Percentiles rank a stretch among this genome's conserved stretches.
phyloP scores from a whole-genome alignment of 2,797 vertebrate species.

The Carcharodon carcharias region DNA sequence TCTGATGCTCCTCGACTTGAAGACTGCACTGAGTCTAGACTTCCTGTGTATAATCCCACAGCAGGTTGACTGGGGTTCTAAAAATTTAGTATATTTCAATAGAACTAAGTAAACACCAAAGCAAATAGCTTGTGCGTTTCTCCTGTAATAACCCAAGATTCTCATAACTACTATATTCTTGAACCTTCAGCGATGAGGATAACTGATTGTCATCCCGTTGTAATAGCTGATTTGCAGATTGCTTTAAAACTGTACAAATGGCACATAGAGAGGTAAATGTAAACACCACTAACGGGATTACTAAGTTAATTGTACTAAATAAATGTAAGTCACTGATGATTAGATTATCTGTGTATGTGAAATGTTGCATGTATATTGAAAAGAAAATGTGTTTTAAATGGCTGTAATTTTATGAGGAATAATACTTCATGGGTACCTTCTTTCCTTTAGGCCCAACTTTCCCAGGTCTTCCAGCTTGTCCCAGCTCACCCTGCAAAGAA shows the following conservation, averaged over 20 bases:
- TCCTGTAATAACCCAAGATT: background rate
- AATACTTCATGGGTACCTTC: constrained; percentile 48
- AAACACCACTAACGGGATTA: background rate
- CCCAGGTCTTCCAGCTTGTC: constrained; percentile 48
- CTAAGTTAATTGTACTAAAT: background rate
- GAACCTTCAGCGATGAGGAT: background rate
- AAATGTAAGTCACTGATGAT: background rate
- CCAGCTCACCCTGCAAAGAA: constrained; percentile 46
- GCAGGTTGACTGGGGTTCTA: background rate
- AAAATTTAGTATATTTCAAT: background rate
- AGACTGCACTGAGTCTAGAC: no score
- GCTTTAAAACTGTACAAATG: background rate
- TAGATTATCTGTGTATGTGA: background rate
- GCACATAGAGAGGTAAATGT: background rate
- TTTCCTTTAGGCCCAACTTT: constrained; percentile 42
- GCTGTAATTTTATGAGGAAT: background rate
- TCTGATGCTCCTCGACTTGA: background rate
- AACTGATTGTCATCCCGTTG: background rate
- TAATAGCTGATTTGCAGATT: background rate
- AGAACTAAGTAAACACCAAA: background rate
- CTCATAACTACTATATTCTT: background rate
- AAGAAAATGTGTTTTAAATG: background rate
- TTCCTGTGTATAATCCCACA: background rate
- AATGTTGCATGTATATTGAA: background rate
- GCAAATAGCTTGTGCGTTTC: background rate